Evolutionary conservation across 2,888 invertebrate species (phyloP).

Genomic region (Epistrophe eligans): DNA sequence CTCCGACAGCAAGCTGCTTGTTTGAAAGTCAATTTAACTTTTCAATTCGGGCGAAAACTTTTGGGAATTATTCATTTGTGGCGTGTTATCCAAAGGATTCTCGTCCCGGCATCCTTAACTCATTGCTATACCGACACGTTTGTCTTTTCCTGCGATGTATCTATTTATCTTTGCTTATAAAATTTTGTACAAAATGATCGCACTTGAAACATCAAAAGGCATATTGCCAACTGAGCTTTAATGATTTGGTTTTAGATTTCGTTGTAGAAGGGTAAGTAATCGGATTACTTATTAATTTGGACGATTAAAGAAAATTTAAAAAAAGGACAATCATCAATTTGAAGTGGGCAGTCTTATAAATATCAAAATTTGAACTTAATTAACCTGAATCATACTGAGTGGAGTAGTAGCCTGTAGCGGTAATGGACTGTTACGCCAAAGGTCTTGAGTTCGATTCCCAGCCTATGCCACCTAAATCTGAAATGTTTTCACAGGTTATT

Average conservation of each 20-base stretch:
- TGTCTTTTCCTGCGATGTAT: constrained; percentile 30
- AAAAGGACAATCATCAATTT: too few relatives aligned
- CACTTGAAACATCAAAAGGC: constrained; percentile 37
- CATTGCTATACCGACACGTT: neutral
- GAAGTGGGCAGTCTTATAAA: too few relatives aligned
- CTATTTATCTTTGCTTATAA: constrained; percentile 46
- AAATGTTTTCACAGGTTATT: too few relatives aligned
- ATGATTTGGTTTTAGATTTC: neutral
- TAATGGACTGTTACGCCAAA: too few relatives aligned
- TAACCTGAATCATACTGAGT: too few relatives aligned
- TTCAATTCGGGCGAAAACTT: constrained; percentile 72
- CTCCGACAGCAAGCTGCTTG: constrained; percentile 68
- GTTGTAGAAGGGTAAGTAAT: too few relatives aligned
- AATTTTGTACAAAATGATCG: constrained; percentile 45
- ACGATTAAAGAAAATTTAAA: too few relatives aligned
- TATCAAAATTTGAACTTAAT: too few relatives aligned
- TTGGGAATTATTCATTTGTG: constrained; percentile 74
- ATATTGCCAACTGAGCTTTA: constrained; percentile 15
- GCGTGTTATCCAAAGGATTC: constrained; percentile 59
- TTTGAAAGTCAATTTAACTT: constrained; percentile 76
- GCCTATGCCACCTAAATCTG: too few relatives aligned
- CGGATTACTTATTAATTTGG: too few relatives aligned
- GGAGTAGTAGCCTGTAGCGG: too few relatives aligned
- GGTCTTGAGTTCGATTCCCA: too few relatives aligned
- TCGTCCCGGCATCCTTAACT: neutral